Evolutionary conservation across 2,113 vertebrate species (phyloP).

Genomic region (Caracal caracal): DNA sequence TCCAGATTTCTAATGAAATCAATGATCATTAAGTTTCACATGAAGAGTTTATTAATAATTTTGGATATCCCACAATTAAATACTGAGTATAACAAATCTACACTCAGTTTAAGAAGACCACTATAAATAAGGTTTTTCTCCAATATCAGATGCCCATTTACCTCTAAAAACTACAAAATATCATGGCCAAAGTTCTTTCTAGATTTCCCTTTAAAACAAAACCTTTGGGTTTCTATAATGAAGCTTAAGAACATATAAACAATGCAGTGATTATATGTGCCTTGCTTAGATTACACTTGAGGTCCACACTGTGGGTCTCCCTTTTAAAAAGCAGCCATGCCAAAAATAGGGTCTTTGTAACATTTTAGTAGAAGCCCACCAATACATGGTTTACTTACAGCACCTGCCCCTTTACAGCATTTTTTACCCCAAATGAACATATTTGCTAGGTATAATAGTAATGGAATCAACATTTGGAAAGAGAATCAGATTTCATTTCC

Average conservation of each 20-base stretch:
- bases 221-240: not conserved
- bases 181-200: conserved; percentile 2
- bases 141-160: not conserved
- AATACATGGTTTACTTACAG: not conserved
- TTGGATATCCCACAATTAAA: not conserved
- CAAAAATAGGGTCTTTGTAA: not conserved
- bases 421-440: not conserved
- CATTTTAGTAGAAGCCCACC: not conserved
- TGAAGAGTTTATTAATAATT: not conserved
- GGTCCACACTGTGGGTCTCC: not conserved
- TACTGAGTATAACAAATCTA: conserved; percentile 17
- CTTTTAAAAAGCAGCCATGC: not conserved
- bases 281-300: conserved; percentile 13
- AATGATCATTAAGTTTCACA: conserved; percentile 1
- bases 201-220: conserved; percentile 52
- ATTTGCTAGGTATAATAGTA: conserved; percentile 10
- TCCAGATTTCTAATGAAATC: conserved; percentile 38
- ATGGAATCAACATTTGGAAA: conserved; percentile 18
- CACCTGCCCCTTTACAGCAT: not conserved
- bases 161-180: conserved; percentile 23
- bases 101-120: not conserved
- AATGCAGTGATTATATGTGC: not conserved
- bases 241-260: not conserved
- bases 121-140: conserved; percentile 40
- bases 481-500: conserved; percentile 41